These are phyloP conservation scores for Erebia palarica DNA, from an alignment of 2,888 invertebrate genomes.

Conservation along the genomic window DNA sequence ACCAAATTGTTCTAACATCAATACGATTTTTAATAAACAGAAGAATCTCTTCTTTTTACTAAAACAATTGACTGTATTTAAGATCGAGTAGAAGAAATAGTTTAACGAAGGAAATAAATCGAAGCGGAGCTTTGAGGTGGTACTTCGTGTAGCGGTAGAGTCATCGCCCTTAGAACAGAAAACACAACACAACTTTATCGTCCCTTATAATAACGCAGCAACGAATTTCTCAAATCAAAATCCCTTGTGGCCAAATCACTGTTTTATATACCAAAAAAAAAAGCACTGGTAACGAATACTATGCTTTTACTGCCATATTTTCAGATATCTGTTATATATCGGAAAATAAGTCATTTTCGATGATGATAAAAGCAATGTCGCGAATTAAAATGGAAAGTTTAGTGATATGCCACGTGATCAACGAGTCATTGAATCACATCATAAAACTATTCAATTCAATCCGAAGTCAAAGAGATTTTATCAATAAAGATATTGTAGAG, in stretches of 20 bases:
- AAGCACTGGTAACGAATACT: neutral
- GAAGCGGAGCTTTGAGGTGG: conserved; percentile 41
- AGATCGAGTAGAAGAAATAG: conserved; percentile 18
- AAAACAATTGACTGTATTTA: neutral
- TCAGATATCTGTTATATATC: neutral
- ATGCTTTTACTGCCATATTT: neutral
- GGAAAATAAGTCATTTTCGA: neutral
- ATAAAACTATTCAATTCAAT: conserved; percentile 14
- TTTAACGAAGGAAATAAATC: conserved; percentile 27
- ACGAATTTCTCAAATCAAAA: conserved; percentile 37
- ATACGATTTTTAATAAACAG: conserved; percentile 12
- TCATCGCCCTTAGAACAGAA: conserved; percentile 70
- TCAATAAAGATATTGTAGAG: neutral
- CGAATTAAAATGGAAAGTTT: conserved; percentile 9
- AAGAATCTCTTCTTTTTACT: conserved; percentile 9
- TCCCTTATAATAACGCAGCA: conserved; percentile 27
- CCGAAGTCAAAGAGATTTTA: conserved; percentile 11
- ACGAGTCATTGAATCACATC: conserved; percentile 41
- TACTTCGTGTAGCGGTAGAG: conserved; percentile 45
- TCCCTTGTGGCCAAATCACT: conserved; percentile 51
- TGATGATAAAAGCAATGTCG: neutral
- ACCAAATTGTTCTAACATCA: conserved; percentile 6
- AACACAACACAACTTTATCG: conserved; percentile 63
- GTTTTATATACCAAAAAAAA: neutral
- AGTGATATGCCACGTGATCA: conserved; percentile 42